A percentile compares a stretch with the other conserved stretches of the same genome.
These are phyloP conservation scores for Phymatocera aterrima DNA, from an alignment of 2,888 invertebrate species.

Conservation along the genomic window DNA sequence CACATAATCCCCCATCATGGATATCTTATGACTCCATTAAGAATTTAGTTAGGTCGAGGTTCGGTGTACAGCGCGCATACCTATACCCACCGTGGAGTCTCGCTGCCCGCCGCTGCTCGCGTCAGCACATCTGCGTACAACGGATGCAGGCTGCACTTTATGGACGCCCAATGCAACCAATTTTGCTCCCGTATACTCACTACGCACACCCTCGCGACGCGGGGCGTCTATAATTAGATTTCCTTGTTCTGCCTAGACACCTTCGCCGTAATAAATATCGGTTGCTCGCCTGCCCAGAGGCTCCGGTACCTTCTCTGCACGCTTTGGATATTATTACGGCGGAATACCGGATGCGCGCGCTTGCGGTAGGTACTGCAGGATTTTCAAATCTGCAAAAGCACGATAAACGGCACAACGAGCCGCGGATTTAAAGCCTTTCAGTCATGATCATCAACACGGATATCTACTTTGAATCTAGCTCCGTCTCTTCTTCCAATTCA, in stretches of 20 bases:
- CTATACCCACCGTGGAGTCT: not conserved
- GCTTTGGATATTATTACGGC: not conserved
- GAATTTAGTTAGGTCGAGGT: conserved; percentile 48
- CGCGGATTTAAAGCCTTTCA: not conserved
- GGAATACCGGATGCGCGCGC: not conserved
- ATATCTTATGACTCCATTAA: conserved; percentile 31
- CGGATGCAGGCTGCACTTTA: conserved; percentile 73
- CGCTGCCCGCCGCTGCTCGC: conserved; percentile 40
- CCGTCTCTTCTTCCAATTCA: not conserved
- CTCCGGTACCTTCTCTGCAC: not conserved
- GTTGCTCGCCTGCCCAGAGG: conserved; percentile 9
- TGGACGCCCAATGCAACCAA: conserved; percentile 69
- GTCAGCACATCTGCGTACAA: conserved; percentile 69
- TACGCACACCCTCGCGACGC: conserved; percentile 46
- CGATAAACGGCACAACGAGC: not conserved
- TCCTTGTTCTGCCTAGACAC: conserved; percentile 50
- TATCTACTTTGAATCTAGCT: not conserved
- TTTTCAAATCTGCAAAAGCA: not conserved
- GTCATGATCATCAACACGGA: not conserved
- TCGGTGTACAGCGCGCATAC: conserved; percentile 16
- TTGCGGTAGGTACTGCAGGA: not conserved
- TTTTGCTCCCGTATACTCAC: conserved; percentile 55
- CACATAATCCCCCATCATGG: conserved; percentile 27
- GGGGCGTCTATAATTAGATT: conserved; percentile 67
- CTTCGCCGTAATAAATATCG: conserved; percentile 45